Conservation (phyloP, 2,888 invertebrate species). For the Fragum whitleyi region DNA sequence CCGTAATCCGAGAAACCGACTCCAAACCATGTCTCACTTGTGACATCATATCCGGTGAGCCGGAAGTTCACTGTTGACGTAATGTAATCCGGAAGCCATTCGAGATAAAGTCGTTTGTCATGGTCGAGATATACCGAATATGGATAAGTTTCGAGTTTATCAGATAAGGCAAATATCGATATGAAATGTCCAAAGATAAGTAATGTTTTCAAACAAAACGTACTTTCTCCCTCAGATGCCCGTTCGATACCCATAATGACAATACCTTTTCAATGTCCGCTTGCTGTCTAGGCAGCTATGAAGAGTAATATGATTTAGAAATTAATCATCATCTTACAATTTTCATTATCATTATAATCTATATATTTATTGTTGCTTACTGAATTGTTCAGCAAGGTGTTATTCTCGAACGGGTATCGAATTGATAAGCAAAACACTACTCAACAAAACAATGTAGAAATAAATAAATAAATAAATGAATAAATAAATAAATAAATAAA, state of each 20-base stretch:
- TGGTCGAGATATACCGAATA: conserved; percentile 61
- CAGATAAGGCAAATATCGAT: neutral
- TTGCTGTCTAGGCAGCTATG: neutral
- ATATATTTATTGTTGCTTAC: no score
- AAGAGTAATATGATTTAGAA: no score
- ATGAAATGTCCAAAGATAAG: neutral
- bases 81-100: conserved; percentile 71
- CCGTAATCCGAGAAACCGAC: conserved; percentile 80
- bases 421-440: no score
- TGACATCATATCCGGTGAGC: conserved; percentile 46
- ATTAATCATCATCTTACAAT: no score
- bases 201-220: neutral
- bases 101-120: conserved; percentile 52
- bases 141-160: conserved; percentile 37
- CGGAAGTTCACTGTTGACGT: conserved; percentile 61
- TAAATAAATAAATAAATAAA: no score
- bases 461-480: no score
- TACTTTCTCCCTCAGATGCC: no score
- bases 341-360: no score
- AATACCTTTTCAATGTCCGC: neutral
- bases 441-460: no score
- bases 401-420: no score
- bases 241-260: neutral
- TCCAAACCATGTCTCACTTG: conserved; percentile 64
- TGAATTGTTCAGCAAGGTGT: no score